Evolutionary conservation across 2,797 vertebrate species (phyloP), one percentile per base, ranked within the genome.

Genomic region (Cirrhinus mrigala): DNA sequence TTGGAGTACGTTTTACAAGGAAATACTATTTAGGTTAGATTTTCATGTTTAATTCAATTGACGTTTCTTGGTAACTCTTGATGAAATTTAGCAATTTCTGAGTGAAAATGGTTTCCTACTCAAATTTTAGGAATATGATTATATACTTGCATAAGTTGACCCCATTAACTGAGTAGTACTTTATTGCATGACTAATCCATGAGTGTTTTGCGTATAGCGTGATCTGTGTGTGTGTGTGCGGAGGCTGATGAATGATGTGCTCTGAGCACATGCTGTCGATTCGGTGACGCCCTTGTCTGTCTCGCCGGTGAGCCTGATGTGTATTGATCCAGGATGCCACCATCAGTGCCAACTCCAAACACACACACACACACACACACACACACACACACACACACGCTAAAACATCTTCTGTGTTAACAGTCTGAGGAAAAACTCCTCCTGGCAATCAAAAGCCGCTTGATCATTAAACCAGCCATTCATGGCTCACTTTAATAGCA

Each of bases 251-350:
- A 81, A 54, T 81, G 74, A 88, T 84, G 79, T 11, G 48, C 73
- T 77, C 50, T 50, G 48, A 60, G 56, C 40, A 10, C 37, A 40
- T 74, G 73, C 84, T 83, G 84, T 86, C 79, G 79, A 88, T 86
- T 79, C 48, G 4, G 48, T 79, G 86, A 89, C 73, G 84, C 83
- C 82, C 78, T 62, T 62, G 79, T 84, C 77, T 81, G 70, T 74
- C 86, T 79, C 52, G 79, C 84, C 33, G 56, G 27, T 58, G 46
- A 78, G 33, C 71, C 60, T 89, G 86, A 89, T 88, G 85, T 79
- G 46, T 86, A 89, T 89, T 79, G 88, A 89, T 88, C 85, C 73
- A 44, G n/a, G 69, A n/a, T 70, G 73, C 84, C 85, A 83, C 54
- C 69, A 37, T 56, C 70, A 82, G 69, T 86, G 76, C 74, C 85